A percentile compares a stretch with the other conserved stretches of the same genome.
These are phyloP conservation scores for Piliocolobus tephrosceles DNA, from an alignment of 2,113 vertebrate genomes.

Conservation along the genomic window DNA sequence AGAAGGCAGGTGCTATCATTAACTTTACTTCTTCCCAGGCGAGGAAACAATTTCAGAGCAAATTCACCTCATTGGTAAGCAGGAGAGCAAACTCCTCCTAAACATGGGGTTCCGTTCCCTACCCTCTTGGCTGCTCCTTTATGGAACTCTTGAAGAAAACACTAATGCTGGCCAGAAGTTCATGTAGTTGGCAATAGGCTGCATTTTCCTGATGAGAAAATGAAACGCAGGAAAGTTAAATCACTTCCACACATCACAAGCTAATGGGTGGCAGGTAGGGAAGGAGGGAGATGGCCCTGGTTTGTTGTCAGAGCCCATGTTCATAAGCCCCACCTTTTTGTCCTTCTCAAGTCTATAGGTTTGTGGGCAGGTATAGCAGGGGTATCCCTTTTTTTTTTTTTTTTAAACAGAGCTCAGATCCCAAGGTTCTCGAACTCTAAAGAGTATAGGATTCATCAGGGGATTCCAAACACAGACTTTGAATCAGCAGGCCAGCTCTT, in stretches of 20 bases:
- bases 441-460: not conserved
- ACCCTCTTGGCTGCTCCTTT: not conserved
- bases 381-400: not conserved
- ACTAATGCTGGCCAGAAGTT: not conserved
- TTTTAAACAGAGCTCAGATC: no score
- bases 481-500: not conserved
- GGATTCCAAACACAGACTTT: not conserved
- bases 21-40: not conserved
- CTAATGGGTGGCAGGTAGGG: not conserved
- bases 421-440: not conserved
- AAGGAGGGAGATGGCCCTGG: not conserved
- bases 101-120: not conserved
- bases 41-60: not conserved
- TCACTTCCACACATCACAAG: not conserved
- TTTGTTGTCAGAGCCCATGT: not conserved
- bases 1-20: not conserved
- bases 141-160: not conserved
- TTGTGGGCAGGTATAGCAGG: not conserved
- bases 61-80: not conserved
- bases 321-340: no score
- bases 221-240: not conserved
- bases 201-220: not conserved
- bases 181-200: not conserved
- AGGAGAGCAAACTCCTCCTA: not conserved
- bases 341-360: no score